Evolutionary conservation across 2,797 vertebrate species (phyloP).

Genomic region (Lophotriccus pileatus): DNA sequence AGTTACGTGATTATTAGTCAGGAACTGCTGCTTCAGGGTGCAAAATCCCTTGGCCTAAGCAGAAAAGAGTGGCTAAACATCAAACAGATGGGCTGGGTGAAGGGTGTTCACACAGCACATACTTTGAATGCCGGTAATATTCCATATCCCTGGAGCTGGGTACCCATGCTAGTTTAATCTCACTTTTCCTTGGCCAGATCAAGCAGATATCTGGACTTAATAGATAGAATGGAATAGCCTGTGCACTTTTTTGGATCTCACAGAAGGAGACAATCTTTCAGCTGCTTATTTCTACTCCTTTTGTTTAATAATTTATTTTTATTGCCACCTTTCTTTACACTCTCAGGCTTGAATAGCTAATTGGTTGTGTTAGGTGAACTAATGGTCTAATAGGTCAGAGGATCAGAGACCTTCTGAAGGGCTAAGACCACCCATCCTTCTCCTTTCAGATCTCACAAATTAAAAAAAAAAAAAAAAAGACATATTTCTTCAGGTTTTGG

Average conservation of each 20-base stretch:
- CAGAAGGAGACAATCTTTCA: background rate
- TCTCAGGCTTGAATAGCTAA: background rate
- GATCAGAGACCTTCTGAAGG: constrained; percentile 51
- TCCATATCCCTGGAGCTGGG: background rate
- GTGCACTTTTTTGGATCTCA: background rate
- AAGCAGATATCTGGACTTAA: background rate
- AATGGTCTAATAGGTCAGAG: constrained; percentile 49
- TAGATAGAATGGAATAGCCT: background rate
- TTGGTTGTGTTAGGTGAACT: constrained; percentile 31
- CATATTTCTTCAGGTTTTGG: background rate
- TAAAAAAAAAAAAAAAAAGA: background rate
- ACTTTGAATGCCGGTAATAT: background rate
- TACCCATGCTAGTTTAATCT: background rate
- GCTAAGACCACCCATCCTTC: constrained; percentile 49
- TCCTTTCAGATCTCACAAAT: constrained; percentile 10
- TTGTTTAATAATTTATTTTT: constrained; percentile 62
- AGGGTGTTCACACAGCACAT: background rate
- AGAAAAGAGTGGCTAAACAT: background rate
- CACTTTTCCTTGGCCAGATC: constrained; percentile 7
- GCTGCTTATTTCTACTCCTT: background rate
- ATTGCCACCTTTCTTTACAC: constrained; percentile 47
- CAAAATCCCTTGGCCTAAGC: background rate
- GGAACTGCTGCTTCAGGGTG: background rate
- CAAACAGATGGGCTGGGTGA: background rate
- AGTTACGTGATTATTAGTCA: background rate